Conservation (phyloP, 2,113 vertebrate species). For the Sigmodon hispidus region DNA sequence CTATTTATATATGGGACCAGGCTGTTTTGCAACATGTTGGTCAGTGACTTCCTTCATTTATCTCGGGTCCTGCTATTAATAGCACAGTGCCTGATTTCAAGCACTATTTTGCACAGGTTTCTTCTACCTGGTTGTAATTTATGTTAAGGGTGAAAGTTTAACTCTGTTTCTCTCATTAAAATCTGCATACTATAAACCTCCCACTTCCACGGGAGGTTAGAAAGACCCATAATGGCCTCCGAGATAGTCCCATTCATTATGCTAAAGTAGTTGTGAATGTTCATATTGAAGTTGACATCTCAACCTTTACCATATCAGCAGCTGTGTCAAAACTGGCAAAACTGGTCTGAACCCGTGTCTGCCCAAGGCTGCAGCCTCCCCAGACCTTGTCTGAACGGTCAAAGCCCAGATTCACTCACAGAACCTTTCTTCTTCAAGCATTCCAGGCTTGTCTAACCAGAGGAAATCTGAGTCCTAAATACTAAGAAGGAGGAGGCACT, state of each 20-base stretch:
- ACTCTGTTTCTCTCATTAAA: slow-evolving; percentile 58
- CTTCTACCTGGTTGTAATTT: slow-evolving; percentile 53
- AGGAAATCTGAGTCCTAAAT: neutral
- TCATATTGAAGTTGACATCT: slow-evolving; percentile 15
- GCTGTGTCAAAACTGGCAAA: slow-evolving; percentile 22
- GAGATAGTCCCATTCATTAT: neutral
- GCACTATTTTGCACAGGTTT: slow-evolving; percentile 36
- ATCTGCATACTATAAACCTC: slow-evolving; percentile 50
- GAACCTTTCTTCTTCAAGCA: neutral
- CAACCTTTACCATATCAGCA: slow-evolving; percentile 25
- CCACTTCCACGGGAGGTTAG: neutral
- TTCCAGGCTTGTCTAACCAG: neutral
- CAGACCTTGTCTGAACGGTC: neutral
- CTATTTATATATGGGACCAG: slow-evolving; percentile 49
- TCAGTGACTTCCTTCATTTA: neutral
- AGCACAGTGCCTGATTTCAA: slow-evolving; percentile 45
- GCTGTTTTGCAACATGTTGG: slow-evolving; percentile 10
- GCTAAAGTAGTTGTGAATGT: slow-evolving; percentile 27
- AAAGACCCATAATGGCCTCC: neutral
- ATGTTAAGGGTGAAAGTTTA: slow-evolving; percentile 33
- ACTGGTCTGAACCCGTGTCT: neutral
- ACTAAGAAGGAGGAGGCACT: neutral
- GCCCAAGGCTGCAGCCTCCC: neutral
- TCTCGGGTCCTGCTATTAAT: slow-evolving; percentile 38
- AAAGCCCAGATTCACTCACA: neutral